A percentile compares a stretch with the other conserved stretches of the same genome.
Conservation (phyloP, 2,113 vertebrate genomes). For the Strigops habroptila region DNA sequence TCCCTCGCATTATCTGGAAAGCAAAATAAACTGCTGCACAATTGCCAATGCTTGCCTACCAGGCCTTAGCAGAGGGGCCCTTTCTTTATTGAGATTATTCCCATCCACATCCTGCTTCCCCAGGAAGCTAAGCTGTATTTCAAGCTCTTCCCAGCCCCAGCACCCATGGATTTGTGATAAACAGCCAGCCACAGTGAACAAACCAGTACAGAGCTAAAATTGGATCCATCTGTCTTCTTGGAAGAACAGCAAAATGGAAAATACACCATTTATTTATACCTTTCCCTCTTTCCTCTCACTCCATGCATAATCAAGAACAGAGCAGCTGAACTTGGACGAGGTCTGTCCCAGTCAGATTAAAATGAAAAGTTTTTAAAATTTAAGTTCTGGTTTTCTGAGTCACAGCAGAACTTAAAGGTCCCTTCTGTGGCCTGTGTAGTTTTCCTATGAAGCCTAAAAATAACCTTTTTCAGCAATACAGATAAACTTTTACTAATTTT, state of each 20-base stretch:
- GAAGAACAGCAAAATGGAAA: not conserved
- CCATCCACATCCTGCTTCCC: accelerated
- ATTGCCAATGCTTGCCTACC: not conserved
- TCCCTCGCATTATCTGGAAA: not conserved
- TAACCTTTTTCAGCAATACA: not conserved
- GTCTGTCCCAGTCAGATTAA: not conserved
- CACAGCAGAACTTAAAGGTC: not conserved
- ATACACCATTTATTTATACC: not conserved
- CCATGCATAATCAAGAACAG: not conserved
- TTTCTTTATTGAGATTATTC: not conserved
- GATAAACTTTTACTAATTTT: not conserved
- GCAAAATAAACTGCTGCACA: not conserved
- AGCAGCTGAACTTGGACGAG: not conserved
- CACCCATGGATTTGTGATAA: not conserved
- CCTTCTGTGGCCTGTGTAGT: not conserved
- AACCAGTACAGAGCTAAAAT: not conserved
- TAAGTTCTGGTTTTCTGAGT: not conserved
- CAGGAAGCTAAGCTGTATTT: not conserved
- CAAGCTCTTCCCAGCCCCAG: not conserved
- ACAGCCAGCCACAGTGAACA: not conserved
- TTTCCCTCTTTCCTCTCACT: not conserved
- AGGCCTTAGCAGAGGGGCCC: not conserved
- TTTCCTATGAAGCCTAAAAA: not conserved
- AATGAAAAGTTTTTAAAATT: not conserved
- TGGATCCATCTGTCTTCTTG: not conserved